Percentiles rank a stretch among this genome's conserved stretches.
Evolutionary conservation across 2,113 vertebrate genomes (phyloP).

Genomic region (Menura novaehollandiae): DNA sequence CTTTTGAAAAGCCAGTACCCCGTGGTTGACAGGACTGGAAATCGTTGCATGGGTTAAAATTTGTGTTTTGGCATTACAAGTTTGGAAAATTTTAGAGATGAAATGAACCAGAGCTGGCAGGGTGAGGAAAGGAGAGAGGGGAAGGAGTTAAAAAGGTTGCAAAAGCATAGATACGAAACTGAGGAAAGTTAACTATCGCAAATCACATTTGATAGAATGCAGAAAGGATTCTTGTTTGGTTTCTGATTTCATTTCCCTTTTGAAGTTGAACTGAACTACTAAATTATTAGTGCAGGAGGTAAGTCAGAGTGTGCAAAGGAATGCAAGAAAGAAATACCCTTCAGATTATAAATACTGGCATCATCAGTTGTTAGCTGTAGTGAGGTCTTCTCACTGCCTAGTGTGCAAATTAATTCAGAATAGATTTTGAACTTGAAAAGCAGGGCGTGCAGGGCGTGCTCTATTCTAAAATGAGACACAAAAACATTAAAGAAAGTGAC

Average conservation of each 20-base stretch:
- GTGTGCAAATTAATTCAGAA: background rate
- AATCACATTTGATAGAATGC: slow-evolving; percentile 16
- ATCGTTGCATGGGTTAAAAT: background rate
- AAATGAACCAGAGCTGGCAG: background rate
- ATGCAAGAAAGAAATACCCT: background rate
- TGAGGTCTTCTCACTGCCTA: background rate
- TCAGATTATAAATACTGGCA: background rate
- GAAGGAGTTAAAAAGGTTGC: slow-evolving; percentile 12
- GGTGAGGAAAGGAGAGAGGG: background rate
- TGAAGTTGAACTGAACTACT: background rate
- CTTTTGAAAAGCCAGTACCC: background rate
- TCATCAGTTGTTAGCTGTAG: background rate
- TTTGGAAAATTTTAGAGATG: background rate
- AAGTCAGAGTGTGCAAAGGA: background rate
- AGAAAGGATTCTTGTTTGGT: background rate
- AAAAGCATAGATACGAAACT: background rate
- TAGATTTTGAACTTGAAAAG: background rate
- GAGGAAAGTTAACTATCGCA: background rate
- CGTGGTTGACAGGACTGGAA: background rate
- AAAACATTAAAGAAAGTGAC: slow-evolving; percentile 18
- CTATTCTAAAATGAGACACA: background rate
- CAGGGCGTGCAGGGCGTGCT: background rate
- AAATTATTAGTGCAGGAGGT: background rate
- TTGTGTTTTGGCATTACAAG: background rate
- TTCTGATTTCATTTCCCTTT: slow-evolving; percentile 6